A percentile compares a stretch with the other conserved stretches of the same genome.
These are phyloP conservation scores for Eclectus roratus DNA, from an alignment of 2,113 vertebrate species.

Conservation along the genomic window DNA sequence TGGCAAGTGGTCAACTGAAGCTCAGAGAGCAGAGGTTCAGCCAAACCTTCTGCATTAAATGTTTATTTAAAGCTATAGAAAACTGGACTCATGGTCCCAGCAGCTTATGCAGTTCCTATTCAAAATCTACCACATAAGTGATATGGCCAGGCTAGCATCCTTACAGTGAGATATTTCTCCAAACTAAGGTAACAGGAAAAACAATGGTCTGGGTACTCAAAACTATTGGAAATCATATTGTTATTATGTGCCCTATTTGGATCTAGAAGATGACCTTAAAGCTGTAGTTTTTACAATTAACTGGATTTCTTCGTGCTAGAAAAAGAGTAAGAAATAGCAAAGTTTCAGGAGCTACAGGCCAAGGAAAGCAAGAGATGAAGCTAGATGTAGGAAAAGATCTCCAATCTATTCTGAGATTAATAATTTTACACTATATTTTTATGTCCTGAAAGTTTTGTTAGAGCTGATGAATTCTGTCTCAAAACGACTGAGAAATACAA, in stretches of 20 bases:
- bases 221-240: neutral
- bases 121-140: neutral
- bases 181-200: neutral
- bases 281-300: neutral
- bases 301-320: neutral
- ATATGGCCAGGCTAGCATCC: neutral
- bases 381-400: neutral
- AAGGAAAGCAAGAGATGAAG: neutral
- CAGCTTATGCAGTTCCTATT: neutral
- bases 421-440: neutral
- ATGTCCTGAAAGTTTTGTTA: neutral
- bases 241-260: neutral
- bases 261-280: neutral
- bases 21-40: neutral
- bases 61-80: neutral
- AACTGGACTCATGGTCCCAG: neutral
- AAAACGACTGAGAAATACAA: neutral
- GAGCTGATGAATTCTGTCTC: neutral
- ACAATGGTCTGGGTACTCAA: neutral
- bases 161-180: neutral
- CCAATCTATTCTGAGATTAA: neutral
- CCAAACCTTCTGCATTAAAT: neutral
- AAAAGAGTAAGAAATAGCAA: neutral
- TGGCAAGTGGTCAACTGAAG: neutral
- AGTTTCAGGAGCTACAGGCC: neutral